Percentiles rank a stretch among this genome's conserved stretches.
phyloP scores from a whole-genome alignment of 2,888 invertebrate species.

The Noctua janthina region DNA sequence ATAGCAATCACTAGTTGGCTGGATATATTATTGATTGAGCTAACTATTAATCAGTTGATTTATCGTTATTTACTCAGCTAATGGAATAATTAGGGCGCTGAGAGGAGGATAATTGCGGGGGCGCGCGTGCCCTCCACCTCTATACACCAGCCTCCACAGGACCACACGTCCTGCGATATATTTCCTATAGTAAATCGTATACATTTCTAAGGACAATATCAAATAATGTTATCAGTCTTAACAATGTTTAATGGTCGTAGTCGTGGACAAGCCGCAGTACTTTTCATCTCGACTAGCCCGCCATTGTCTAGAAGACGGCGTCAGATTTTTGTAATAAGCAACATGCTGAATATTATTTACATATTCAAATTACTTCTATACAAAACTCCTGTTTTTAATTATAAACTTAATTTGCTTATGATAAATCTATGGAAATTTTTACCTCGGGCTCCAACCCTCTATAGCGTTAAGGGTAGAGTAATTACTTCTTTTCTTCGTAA shows the following conservation, averaged over 20 bases:
- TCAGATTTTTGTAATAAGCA: slow-evolving; percentile 75
- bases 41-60: slow-evolving; percentile 79
- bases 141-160: slow-evolving; percentile 68
- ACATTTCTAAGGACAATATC: slow-evolving; percentile 11
- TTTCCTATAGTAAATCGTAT: slow-evolving; percentile 46
- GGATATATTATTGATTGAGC: slow-evolving; percentile 48
- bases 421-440: slow-evolving; percentile 91
- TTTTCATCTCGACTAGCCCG: slow-evolving; percentile 27
- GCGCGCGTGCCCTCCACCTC: slow-evolving; percentile 63
- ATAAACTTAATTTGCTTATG: slow-evolving; percentile 91
- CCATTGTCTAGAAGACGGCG: slow-evolving; percentile 62
- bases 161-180: slow-evolving; percentile 51
- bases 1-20: slow-evolving; percentile 48
- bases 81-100: slow-evolving; percentile 85
- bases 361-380: slow-evolving; percentile 90
- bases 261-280: not conserved
- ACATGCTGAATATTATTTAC: slow-evolving; percentile 85
- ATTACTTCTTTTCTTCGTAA: slow-evolving; percentile 91
- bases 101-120: slow-evolving; percentile 79
- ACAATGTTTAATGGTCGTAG: slow-evolving; percentile 1
- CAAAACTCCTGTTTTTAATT: slow-evolving; percentile 90
- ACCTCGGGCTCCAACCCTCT: slow-evolving; percentile 88
- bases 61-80: slow-evolving; percentile 87
- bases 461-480: slow-evolving; percentile 89
- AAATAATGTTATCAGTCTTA: slow-evolving; percentile 12